Evolutionary conservation across 2,888 invertebrate genomes (phyloP), one percentile per base, ranked within the genome.

Genomic region (Andrena dorsata): DNA sequence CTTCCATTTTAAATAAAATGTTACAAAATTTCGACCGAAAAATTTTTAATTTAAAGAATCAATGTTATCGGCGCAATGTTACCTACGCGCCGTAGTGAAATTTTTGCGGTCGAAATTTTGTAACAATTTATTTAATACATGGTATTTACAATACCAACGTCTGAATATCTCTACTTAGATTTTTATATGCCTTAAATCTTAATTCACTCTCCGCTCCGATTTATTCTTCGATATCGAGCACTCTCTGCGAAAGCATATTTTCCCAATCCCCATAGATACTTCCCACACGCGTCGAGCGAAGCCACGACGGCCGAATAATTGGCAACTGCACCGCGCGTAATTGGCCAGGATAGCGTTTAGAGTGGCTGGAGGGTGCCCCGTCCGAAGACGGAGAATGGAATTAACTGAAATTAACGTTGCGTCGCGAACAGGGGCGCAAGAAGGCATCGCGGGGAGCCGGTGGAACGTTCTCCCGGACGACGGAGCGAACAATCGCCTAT

Each of bases 401-500:
- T 79, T 58, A 70, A 70, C 58, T 58, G 23, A 79, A 70, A 65
- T 49, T 58, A 70, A 78, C 53, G 69, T 47, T 20, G 49, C 49
- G 58, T 4, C 30, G 63, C 47, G 53, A 64, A 16, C 20, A n/a
- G 2, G 30, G 32, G n/a, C 8, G 65, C 64, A 79, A 79, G 80
- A 71, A 79, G 65, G 51, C 5, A 65, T 64, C 47, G 63, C 72
- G 41, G 13, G 13, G 58, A 68, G 69, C 13, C 63, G 51, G 63
- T 47, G 20, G 20, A 23, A 41, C 53, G 32, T 65, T 64, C 70
- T 20, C 58, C 51, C 47, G 16, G 32, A 30, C 71, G 20, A 4
- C 64, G 1, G 56, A 4, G 35, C 65, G 69, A 70, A 69, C 69
- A 68, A 81, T 75, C 49, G 51, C 70, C 56, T 66, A 61, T 56